phyloP scores from a whole-genome alignment of 2,888 invertebrate species.

The Chelonus formosanus region DNA sequence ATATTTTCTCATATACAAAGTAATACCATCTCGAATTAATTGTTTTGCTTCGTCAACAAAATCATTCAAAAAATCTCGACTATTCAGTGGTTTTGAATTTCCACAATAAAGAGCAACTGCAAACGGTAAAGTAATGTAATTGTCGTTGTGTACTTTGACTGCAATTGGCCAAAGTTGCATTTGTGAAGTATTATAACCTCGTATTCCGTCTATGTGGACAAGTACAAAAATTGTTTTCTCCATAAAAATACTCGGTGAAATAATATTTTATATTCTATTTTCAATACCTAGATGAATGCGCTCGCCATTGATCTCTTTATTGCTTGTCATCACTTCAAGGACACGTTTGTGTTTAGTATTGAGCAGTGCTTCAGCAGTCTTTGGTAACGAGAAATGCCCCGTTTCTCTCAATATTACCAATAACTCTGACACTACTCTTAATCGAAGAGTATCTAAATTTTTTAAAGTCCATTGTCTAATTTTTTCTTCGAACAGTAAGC shows the following conservation, averaged over 20 bases:
- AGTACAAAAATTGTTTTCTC: no score
- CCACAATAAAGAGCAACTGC: conserved; percentile 36
- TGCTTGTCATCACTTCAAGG: no score
- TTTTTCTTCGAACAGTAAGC: not conserved
- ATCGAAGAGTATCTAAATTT: conserved; percentile 18
- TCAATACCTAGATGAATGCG: no score
- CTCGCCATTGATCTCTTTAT: conserved; percentile 10
- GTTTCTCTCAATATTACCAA: conserved; percentile 22
- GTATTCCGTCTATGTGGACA: conserved; percentile 26
- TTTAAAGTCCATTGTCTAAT: conserved; percentile 7
- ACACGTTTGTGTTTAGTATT: conserved; percentile 21
- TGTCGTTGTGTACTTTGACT: conserved; percentile 24
- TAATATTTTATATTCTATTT: conserved; percentile 25
- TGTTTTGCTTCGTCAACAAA: conserved; percentile 35
- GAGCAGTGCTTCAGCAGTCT: conserved; percentile 33
- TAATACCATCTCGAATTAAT: conserved; percentile 22
- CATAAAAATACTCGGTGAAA: conserved; percentile 21
- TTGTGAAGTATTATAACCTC: conserved; percentile 8
- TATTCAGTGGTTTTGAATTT: conserved; percentile 29
- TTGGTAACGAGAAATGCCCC: conserved; percentile 16
- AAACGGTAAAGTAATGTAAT: conserved; percentile 37
- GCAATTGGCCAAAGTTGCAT: conserved; percentile 39
- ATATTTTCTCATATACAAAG: conserved; percentile 7
- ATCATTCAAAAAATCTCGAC: conserved; percentile 27
- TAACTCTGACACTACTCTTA: conserved; percentile 28